Evolutionary conservation across 2,113 vertebrate genomes (phyloP).

Genomic region (Pardalotus punctatus): DNA sequence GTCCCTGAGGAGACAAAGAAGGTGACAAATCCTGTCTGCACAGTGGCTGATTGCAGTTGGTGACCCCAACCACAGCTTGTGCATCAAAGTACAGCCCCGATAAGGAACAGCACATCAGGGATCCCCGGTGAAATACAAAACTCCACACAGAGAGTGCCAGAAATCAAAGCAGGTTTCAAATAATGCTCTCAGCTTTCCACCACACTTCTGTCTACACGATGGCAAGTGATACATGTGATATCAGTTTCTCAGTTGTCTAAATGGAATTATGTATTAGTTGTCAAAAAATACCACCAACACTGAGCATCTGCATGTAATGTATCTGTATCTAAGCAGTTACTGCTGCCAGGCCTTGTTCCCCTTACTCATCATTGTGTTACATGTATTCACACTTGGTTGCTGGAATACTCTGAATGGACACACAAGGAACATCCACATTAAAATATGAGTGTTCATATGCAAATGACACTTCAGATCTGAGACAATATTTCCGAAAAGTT

Average conservation of each 20-base stretch:
- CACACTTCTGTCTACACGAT: background rate
- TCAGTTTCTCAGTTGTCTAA: background rate
- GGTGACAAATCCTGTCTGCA: background rate
- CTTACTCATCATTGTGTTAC: background rate
- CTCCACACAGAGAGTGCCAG: background rate
- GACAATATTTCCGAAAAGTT: background rate
- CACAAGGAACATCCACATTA: background rate
- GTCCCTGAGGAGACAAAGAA: rapidly evolving
- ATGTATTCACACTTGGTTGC: background rate
- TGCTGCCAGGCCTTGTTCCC: background rate
- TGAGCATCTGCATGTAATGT: background rate
- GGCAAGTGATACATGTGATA: background rate
- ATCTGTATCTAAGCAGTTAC: background rate
- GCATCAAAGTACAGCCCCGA: background rate
- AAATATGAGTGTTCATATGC: background rate
- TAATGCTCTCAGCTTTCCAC: background rate
- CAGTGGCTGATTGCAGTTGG: background rate
- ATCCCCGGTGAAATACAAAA: background rate
- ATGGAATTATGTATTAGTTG: background rate
- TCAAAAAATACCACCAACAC: background rate
- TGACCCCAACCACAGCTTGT: background rate
- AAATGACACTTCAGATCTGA: background rate
- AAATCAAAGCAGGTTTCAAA: background rate
- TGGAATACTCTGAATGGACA: background rate
- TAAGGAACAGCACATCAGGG: background rate